Evolutionary conservation across 1,140 invertebrate genomes (phyloP), one percentile per base, ranked within the genome.

Genomic region (Drosophila persimilis): DNA sequence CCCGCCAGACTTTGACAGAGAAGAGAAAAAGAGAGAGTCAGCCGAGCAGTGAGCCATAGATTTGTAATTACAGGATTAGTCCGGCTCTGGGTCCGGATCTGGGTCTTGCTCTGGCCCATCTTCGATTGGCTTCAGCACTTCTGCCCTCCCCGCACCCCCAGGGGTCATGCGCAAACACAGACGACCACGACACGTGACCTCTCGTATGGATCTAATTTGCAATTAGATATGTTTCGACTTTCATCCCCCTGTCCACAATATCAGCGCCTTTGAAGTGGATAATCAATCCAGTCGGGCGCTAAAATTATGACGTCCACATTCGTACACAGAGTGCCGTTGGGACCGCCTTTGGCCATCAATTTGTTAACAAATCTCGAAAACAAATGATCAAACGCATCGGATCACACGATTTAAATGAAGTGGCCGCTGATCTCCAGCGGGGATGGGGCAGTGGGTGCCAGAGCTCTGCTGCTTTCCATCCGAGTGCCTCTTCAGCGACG

Each of bases 41-140:
- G 55, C 13, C 47, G 61, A 50, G 44, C 79, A 75, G 58, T 71
- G 65, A 83, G 71, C 74, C 70, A 43, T 74, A 54, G 81, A 74
- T 81, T 85, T 85, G 69, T 85, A 85, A 86, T 86, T 86, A 86
- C 77, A 65, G 77, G 73, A 86, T 86, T 86, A 86, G 81, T 72
- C 46, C 62, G 65, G 64, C 31, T 35, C 31, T 35, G 31, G 3
- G 1, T 31, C 29, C 6, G 29, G 7, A 6, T 31, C 29, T 31
- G 29, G 8, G 1, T 31, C 24, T 24, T 24, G 24, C 8, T 35
- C 2, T 35, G 31, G 9, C 54, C 71, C 63, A 78, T 65, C 58
- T 70, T 81, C 80, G 58, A 84, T 84, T 85, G 81, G 73, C 81
- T 69, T 35, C 39, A 6, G 50, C 62, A 43, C 17, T 26, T 5